These are phyloP conservation scores for Dendroctonus ponderosae DNA, from an alignment of 1,140 invertebrate species.

Conservation along the genomic window DNA sequence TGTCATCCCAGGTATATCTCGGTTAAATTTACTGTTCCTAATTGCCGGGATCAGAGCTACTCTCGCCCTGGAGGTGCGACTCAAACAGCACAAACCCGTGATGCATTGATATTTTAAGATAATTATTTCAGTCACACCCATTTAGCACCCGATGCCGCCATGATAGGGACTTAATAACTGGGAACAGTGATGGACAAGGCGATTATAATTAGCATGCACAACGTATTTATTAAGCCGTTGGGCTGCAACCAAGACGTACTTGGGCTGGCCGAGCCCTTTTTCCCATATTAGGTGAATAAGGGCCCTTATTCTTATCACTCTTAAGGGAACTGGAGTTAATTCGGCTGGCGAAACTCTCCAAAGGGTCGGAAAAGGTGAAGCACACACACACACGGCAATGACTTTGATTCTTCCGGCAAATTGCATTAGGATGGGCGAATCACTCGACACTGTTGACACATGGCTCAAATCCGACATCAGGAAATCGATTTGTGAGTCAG, in stretches of 20 bases:
- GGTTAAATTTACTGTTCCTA: conserved; percentile 50
- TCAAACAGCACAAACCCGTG: conserved; percentile 42
- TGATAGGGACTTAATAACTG: conserved; percentile 43
- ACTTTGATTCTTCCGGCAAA: conserved; percentile 24
- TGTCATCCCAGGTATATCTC: conserved; percentile 42
- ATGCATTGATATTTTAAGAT: conserved; percentile 52
- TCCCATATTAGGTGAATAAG: no score
- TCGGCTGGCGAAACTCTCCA: no score
- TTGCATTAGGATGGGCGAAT: conserved; percentile 27
- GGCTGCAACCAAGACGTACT: neutral
- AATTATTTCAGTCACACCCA: conserved; percentile 51
- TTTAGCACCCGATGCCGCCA: conserved; percentile 46
- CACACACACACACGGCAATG: conserved; percentile 7
- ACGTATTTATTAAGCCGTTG: neutral
- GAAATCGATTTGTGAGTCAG: conserved; percentile 27
- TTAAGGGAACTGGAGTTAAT: no score
- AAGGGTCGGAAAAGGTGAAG: no score
- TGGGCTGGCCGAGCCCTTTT: no score
- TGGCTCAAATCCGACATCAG: conserved; percentile 19
- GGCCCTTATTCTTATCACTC: no score
- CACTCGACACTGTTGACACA: conserved; percentile 15
- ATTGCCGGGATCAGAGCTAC: conserved; percentile 47
- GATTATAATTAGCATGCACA: conserved; percentile 16
- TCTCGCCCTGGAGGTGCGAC: conserved; percentile 46
- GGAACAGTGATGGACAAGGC: conserved; percentile 17